Percentiles rank a stretch among this genome's conserved stretches.
phyloP scores from a whole-genome alignment of 2,888 invertebrate species.

The Aphodius granarius region DNA sequence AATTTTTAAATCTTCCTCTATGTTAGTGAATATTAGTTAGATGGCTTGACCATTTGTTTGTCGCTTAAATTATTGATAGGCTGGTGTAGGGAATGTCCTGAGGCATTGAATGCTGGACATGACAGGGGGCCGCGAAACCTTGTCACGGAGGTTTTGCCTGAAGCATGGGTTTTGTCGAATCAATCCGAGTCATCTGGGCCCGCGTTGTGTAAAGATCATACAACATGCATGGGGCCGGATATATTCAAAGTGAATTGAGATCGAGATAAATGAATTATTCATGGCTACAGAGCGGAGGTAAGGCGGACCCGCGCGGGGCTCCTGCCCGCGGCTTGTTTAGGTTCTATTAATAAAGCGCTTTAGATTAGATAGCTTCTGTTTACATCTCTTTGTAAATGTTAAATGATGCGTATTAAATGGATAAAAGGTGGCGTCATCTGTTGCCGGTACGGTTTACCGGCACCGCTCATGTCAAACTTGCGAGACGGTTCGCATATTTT shows the following conservation, averaged over 20 bases:
- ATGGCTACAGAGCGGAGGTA: conserved; percentile 45
- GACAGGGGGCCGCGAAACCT: conserved; percentile 15
- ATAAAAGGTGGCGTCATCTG: conserved; percentile 27
- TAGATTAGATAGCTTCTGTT: conserved; percentile 49
- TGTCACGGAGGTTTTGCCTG: conserved; percentile 42
- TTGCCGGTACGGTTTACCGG: conserved; percentile 1
- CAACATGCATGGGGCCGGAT: conserved; percentile 49
- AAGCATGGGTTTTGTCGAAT: conserved; percentile 43
- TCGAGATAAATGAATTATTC: conserved; percentile 52
- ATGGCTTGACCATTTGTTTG: conserved; percentile 19
- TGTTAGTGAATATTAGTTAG: not conserved
- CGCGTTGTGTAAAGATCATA: conserved; percentile 47
- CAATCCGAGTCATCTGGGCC: conserved; percentile 41
- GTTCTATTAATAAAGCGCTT: conserved; percentile 51
- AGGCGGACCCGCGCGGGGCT: conserved; percentile 46
- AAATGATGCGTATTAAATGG: conserved; percentile 45
- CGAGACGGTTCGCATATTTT: conserved; percentile 1
- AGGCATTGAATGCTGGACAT: conserved; percentile 28
- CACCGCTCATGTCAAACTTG: not conserved
- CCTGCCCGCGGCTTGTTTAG: conserved; percentile 46
- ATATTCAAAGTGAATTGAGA: conserved; percentile 51
- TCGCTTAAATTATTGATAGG: conserved; percentile 39
- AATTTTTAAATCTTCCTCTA: not conserved
- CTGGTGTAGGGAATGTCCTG: conserved; percentile 36
- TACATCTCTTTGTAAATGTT: conserved; percentile 47